These are phyloP conservation scores for Diachasma alloeum DNA, from an alignment of 1,140 invertebrate species.

Conservation along the genomic window DNA sequence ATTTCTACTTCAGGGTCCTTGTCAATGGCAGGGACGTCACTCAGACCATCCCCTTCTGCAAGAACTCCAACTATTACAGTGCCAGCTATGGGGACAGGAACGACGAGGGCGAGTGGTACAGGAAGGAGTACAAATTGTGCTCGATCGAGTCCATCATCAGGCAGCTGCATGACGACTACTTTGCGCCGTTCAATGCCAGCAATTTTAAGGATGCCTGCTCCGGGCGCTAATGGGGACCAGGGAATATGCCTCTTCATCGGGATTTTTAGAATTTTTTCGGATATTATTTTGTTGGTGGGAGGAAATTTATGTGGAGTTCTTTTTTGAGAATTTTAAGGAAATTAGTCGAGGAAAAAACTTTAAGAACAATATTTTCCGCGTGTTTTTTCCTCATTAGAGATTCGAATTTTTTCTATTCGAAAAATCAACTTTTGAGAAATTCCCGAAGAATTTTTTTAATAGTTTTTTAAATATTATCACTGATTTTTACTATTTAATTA, in stretches of 20 bases:
- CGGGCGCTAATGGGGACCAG: slow-evolving; percentile 23
- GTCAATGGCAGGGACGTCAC: slow-evolving; percentile 90
- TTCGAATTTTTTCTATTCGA: too few relatives aligned
- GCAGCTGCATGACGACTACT: slow-evolving; percentile 87
- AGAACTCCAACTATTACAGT: slow-evolving; percentile 64
- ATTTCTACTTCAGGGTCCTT: slow-evolving; percentile 82
- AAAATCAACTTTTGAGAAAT: too few relatives aligned
- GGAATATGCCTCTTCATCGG: not conserved
- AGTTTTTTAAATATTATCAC: too few relatives aligned
- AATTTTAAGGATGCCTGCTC: slow-evolving; percentile 87
- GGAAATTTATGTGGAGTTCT: too few relatives aligned
- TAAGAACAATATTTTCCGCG: too few relatives aligned
- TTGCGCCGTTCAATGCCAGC: slow-evolving; percentile 78
- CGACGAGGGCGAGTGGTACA: slow-evolving; percentile 54
- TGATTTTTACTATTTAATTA: too few relatives aligned
- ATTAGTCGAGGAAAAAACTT: too few relatives aligned
- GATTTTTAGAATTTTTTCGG: not conserved
- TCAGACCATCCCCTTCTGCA: slow-evolving; percentile 81
- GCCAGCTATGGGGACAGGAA: slow-evolving; percentile 56
- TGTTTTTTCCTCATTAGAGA: too few relatives aligned
- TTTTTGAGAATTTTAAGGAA: too few relatives aligned
- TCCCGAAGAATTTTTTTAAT: too few relatives aligned
- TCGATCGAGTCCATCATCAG: slow-evolving; percentile 85
- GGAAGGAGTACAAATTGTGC: slow-evolving; percentile 71
- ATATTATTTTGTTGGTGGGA: too few relatives aligned